Conservation (phyloP, 2,888 invertebrate genomes). For the Stenotaenia linearis region DNA sequence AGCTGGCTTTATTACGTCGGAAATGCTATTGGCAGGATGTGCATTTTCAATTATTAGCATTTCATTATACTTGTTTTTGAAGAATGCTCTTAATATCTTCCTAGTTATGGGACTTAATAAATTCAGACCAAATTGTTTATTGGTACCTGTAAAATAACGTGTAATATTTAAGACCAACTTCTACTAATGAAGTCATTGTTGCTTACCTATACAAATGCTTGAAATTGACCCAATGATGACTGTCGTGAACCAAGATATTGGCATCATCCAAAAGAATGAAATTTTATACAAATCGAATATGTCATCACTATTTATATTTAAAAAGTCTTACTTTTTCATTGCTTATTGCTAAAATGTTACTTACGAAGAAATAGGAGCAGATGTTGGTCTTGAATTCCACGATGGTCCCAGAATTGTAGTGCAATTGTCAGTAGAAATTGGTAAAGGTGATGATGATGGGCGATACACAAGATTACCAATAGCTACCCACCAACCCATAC, state of each 20-base stretch:
- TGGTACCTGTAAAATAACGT: background rate
- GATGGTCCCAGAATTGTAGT: background rate
- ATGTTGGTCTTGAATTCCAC: background rate
- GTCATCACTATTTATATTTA: background rate
- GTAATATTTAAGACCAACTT: too few relatives aligned
- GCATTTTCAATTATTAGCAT: background rate
- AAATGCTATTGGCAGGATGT: background rate
- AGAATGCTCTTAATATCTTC: background rate
- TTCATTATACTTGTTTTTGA: background rate
- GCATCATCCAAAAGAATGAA: background rate
- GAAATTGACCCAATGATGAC: background rate
- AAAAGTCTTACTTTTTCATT: background rate
- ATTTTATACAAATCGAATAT: background rate
- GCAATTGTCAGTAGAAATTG: background rate
- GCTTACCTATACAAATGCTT: background rate
- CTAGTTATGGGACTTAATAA: background rate
- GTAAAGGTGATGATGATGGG: background rate
- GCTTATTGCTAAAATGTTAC: background rate
- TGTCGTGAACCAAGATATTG: background rate
- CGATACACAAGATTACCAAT: background rate
- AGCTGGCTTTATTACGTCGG: background rate
- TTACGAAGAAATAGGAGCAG: background rate
- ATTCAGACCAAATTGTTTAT: background rate
- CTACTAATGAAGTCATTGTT: background rate
- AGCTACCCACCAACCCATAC: background rate